Evolutionary conservation across 2,113 vertebrate genomes (phyloP).

Genomic region (Istiophorus platypterus): DNA sequence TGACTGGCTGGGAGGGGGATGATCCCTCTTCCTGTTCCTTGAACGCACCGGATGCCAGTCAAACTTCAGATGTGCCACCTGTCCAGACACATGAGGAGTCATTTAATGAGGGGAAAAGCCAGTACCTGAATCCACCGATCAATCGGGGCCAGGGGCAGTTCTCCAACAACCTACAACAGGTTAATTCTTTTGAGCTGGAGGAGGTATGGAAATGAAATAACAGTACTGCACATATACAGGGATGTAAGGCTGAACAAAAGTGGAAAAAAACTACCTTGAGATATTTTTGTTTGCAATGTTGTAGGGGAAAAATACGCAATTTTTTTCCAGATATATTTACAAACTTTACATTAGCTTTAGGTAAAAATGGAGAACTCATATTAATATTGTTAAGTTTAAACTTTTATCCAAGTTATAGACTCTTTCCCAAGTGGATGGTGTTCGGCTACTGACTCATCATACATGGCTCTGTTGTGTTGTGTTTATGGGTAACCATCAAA

Average conservation of each 20-base stretch:
- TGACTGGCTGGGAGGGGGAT: slow-evolving; percentile 77
- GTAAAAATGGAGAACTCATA: neutral
- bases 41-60: slow-evolving; percentile 19
- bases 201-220: slow-evolving; percentile 75
- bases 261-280: neutral
- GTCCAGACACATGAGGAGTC: slow-evolving; percentile 11
- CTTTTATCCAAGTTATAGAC: too few relatives aligned
- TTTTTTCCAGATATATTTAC: too few relatives aligned
- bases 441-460: too few relatives aligned
- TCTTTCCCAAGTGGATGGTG: too few relatives aligned
- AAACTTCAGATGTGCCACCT: neutral
- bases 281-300: neutral
- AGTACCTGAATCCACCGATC: slow-evolving; percentile 54
- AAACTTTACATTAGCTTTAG: neutral
- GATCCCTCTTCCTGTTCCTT: slow-evolving; percentile 5
- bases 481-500: too few relatives aligned
- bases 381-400: neutral
- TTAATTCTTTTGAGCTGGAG: slow-evolving; percentile 84
- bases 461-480: too few relatives aligned
- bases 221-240: neutral
- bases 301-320: neutral
- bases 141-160: slow-evolving; percentile 31
- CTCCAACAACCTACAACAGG: slow-evolving; percentile 59
- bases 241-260: neutral
- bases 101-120: neutral